Base-by-base conservation (phyloP, 2,113 vertebrate genomes). In the Callopanchax toddi region DNA sequence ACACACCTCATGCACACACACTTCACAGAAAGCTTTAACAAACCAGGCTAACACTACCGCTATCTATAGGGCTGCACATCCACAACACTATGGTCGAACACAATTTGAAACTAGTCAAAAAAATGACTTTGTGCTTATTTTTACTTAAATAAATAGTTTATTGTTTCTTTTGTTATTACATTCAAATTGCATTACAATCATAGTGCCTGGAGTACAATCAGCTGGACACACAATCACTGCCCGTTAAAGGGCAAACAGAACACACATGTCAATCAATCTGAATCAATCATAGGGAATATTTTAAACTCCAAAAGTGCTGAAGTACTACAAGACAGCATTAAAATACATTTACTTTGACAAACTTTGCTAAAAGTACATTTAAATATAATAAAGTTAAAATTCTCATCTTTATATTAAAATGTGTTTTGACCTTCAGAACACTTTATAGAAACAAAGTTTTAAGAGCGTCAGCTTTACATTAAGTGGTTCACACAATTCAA, bases 101-200 rank as follows among this genome's bases (percentile, higher is more conserved):
- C 68, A 87, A 91, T 91, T 91, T 90, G 89, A 89, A 78, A 66
- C 64, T 81, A 73, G 77, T 86, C 71, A 86, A 87, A 88, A 60
- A 86, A 88, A 86, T 81, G 65, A 86, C 78, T 86, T 83, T 80
- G 78, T 61, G 61, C 77, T 87, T 86, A 70, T 85, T 79, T 79
- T 79, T 81, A 62, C 65, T 84, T 64, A 88, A 84, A 89, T 88
- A 65, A 78, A 87, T 62, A 60, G 62, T 89, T 90, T 89, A 91
- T 89, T 89, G 75, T 69, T 71, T 62, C 44, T 70, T 66, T 79
- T 67, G 44, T 57, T 53, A 22, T 86, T 74, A 87, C 90, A 91
- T 87, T 91, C 81, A 90, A 91, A 90, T 91, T 87, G 89, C 88
- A 91, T 87, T 90, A 91, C 90, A 92, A 89, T 91, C 89, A 91